Conservation (phyloP, 2,113 vertebrate genomes). For the Marmota monax region DNA sequence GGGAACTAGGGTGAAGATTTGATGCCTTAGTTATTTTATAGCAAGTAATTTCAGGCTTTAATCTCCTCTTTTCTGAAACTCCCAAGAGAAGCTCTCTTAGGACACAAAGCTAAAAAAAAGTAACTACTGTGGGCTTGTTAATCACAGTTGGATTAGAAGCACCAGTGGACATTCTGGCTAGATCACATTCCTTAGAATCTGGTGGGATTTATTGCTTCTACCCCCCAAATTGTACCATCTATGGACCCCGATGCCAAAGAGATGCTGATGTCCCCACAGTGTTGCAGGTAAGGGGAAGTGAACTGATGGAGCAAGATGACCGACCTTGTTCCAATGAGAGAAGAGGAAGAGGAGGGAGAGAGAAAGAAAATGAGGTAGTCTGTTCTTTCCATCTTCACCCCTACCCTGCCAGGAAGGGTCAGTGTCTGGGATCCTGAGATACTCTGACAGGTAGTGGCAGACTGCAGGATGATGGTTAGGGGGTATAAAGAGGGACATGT, state of each 20-base stretch:
- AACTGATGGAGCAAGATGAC: background rate
- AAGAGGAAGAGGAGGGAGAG: background rate
- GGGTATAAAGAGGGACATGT: rapidly evolving
- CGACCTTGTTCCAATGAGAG: background rate
- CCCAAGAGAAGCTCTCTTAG: background rate
- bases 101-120: background rate
- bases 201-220: background rate
- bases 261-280: background rate
- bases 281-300: background rate
- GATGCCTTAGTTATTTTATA: background rate
- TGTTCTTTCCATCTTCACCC: too few species aligned
- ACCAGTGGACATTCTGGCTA: background rate
- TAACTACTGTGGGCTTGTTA: too few species aligned
- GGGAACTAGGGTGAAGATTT: background rate
- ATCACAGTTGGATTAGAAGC: background rate
- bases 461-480: too few species aligned
- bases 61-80: background rate
- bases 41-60: background rate
- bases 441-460: background rate
- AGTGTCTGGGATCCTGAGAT: background rate
- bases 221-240: background rate
- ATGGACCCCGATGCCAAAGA: too few species aligned
- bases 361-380: background rate
- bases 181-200: too few species aligned
- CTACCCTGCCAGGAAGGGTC: background rate